A percentile compares a stretch with the other conserved stretches of the same genome.
These are phyloP conservation scores for Drosophila borborema DNA, from an alignment of 2,888 invertebrate species.

Conservation along the genomic window DNA sequence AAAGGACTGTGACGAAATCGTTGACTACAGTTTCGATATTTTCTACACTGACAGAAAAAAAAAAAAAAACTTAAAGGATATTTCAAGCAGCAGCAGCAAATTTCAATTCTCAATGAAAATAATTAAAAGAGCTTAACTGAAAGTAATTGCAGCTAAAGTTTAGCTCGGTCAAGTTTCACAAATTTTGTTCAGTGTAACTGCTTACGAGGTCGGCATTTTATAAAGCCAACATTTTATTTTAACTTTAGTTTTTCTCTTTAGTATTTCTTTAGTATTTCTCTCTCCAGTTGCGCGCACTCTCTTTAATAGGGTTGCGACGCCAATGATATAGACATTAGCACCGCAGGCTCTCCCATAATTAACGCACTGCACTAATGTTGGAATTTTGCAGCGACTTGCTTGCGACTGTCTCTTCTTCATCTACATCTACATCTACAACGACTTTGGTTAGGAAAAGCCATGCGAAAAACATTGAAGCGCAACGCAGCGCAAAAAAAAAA, in stretches of 20 bases:
- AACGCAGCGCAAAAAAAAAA: slow-evolving; percentile 28
- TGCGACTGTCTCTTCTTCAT: slow-evolving; percentile 16
- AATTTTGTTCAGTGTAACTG: slow-evolving; percentile 2
- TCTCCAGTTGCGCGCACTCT: slow-evolving; percentile 21
- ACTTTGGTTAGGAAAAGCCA: slow-evolving; percentile 35
- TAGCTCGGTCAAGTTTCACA: not conserved
- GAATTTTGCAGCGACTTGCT: slow-evolving; percentile 18
- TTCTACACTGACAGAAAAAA: slow-evolving; percentile 17
- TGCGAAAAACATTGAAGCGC: slow-evolving; percentile 56
- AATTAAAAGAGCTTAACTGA: too few species aligned
- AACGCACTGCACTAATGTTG: slow-evolving; percentile 54
- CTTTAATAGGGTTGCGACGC: slow-evolving; percentile 41
- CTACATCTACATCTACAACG: slow-evolving; percentile 10
- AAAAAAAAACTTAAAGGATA: not conserved
- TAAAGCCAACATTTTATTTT: slow-evolving; percentile 48
- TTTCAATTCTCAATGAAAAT: too few species aligned
- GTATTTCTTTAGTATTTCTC: slow-evolving; percentile 6
- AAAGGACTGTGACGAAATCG: slow-evolving; percentile 61
- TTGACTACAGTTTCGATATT: slow-evolving; percentile 31
- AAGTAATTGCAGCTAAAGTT: too few species aligned
- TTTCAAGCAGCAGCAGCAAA: not conserved
- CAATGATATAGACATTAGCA: slow-evolving; percentile 63
- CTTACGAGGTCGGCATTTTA: slow-evolving; percentile 37
- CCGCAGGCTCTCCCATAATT: slow-evolving; percentile 59
- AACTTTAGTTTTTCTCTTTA: slow-evolving; percentile 7